Base-by-base conservation (phyloP, 2,797 vertebrate genomes). In the Phoxinus dragarum region DNA sequence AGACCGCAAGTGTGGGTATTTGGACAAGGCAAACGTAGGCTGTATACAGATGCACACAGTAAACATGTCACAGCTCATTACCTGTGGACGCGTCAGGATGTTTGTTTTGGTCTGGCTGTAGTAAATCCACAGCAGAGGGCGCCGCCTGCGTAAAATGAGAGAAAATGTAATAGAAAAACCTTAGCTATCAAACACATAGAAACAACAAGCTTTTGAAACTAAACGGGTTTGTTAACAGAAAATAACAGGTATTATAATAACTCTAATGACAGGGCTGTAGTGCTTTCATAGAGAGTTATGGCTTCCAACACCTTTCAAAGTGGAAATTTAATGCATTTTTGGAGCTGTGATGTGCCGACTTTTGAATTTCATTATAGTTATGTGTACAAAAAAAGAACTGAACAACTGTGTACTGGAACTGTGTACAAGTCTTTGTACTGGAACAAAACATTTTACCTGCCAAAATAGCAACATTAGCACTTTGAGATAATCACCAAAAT, bases 31-130 rank as follows among this genome's bases (percentile, higher is more conserved):
- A 17, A 16, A 17, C 5, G n/a, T 42, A 27, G 42, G 2, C 38
- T 78, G 38, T 21, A 42, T 19, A 21, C 36, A 71, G 7, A 79
- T 27, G 19, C 74, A 79, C 17, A 9, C 77, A 49, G 38, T 74
- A 42, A 7, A 54, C 12, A 27, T 54, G 5, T 21, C 84, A 47
- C 27, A 11, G 27, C 56, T 36, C 64, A 52, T 36, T 84, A 94
- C 95, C 95, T 94, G 93, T 80, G 34, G 91, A 76, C 9, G 76
- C 88, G 11, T 95, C 93, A 0, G 87, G 54, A 56, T 90, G 92
- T 54, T 89, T 91, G 90, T 47, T 90, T 19, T 85, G 40, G 67
- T 94, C 93, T 42, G 87, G 69, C 42, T 84, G 90, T 81, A 80
- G 89, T 6, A 83, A 16, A 2, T 95, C 93, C 23, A 81, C 93